Base-by-base conservation (phyloP, 2,888 invertebrate species). In the Noctua fimbriata region DNA sequence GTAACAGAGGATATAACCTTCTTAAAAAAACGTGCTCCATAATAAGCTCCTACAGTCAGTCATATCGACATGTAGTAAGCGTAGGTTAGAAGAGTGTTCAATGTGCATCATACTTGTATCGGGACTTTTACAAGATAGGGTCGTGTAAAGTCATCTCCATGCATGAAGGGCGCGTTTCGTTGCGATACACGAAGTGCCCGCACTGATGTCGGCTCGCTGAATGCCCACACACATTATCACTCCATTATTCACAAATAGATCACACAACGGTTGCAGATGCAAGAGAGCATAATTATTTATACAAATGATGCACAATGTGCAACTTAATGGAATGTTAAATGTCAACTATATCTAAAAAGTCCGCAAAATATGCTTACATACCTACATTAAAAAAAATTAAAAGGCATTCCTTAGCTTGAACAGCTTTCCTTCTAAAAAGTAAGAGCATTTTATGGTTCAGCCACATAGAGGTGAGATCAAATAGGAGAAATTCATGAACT, bases 321-420 rank as follows among this genome's bases (percentile, higher is more conserved):
- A 81, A 85, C 75, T 79, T 82, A 88, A 79, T 88, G 89, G 89
- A 89, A 89, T 89, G 89, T 88, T 82, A 76, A 79, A 79, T 63
- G 69, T 69, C 65, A 81, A 79, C 73, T 81, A 85, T 67, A 78
- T 67, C 78, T 84, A 81, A 84, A 70, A 60, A 60, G 44, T 67
- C 67, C 16, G 73, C 78, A 75, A 82, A 69, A 70, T 36, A 78
- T 77, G 65, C 69, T 75, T 81, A 80, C 69, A 75, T 79, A 36
- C 36, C 36, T 36, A 79, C 49, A n/a, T 71, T 47, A 44, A 58
- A 72, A 58, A 55, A 28, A 66, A 58, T 58, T 55, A 73, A 77
- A 65, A 84, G 58, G 55, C 47, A 49, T 78, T 66, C n/a, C 44
- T 67, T 72, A 75, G 66, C 63, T 69, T 77, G 28, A 70, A 69